Evolutionary conservation across 2,113 vertebrate genomes (phyloP), one percentile per base, ranked within the genome.

Genomic region (Okapia johnstoni): DNA sequence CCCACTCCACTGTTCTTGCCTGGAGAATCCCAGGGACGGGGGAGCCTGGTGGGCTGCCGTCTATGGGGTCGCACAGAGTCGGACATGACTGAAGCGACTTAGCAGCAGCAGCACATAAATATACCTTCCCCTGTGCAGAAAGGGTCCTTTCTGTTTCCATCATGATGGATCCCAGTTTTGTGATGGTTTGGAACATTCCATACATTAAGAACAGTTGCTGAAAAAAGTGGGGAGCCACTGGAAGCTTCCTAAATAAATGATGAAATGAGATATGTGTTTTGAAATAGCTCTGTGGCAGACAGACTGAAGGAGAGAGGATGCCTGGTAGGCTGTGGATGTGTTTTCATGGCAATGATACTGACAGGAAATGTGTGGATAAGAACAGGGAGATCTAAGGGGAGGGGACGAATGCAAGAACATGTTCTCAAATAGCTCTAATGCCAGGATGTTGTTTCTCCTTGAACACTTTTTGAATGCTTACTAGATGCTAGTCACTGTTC

Each of bases 381-480:
- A 55, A 36, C n/a, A 5, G 36, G 4, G 13, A 60, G 2, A 3
- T 12, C 30, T 6, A 30, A 43, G 30, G 63, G 26, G 25, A 7
- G 3, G 13, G 21, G 1, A 10, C 3, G 7, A 8, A 36, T 30
- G 9, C n/a, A 16, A 17, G 15, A 11, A 5, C 33, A 17, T 1
- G 23, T 17, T 66, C 28, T 19, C 23, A 15, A 9, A 2, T 14
- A 33, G 30, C 16, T 80, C 50, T 57, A 28, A 15, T 11, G 4
- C 76, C 66, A 28, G 8, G 3, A 0, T 23, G 0, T 23, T 6
- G 1, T 21, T 19, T 57, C n/a, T 36, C 26, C 43, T 0, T 12
- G 33, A 66, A 46, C 14, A 15, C 25, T 16, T 58, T n/a, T 1
- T 12, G 48, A 73, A 21, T 48, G 54, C 26, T 52, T 85, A 1